Conservation (phyloP, 1,140 invertebrate species). For the Portunus trituberculatus region DNA sequence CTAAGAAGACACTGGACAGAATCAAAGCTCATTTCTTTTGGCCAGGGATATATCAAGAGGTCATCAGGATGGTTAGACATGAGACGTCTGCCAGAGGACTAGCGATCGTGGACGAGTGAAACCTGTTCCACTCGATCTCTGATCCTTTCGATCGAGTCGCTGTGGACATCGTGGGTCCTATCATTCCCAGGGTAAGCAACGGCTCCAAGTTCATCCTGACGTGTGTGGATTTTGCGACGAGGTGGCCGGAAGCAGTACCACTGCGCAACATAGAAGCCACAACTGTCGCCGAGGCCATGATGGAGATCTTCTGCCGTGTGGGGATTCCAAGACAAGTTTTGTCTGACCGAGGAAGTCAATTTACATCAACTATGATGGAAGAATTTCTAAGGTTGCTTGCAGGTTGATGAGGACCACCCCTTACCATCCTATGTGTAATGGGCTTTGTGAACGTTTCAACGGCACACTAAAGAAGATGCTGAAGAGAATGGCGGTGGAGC, state of each 20-base stretch:
- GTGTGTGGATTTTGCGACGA: constrained; percentile 95
- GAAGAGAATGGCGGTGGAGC: neutral
- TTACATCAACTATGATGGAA: neutral
- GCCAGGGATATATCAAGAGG: neutral
- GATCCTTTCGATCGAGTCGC: neutral
- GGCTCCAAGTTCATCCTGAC: constrained; percentile 93
- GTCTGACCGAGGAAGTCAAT: neutral
- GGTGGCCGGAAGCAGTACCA: constrained; percentile 81
- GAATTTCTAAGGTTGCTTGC: too few relatives aligned
- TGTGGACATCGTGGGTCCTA: neutral
- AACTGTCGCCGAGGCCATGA: neutral
- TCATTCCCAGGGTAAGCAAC: neutral
- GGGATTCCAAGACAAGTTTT: neutral
- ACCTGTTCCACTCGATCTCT: neutral
- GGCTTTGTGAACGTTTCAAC: too few relatives aligned
- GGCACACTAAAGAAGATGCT: neutral
- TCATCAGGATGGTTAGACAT: neutral
- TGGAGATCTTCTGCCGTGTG: neutral
- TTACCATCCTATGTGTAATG: too few relatives aligned
- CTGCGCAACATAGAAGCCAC: neutral
- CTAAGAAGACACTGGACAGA: neutral
- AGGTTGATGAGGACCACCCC: too few relatives aligned
- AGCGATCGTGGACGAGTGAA: neutral
- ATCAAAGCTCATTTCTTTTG: neutral
- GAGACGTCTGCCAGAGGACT: neutral